Evolutionary conservation across 2,888 invertebrate species (phyloP).

Genomic region (Plagodis dolabraria): DNA sequence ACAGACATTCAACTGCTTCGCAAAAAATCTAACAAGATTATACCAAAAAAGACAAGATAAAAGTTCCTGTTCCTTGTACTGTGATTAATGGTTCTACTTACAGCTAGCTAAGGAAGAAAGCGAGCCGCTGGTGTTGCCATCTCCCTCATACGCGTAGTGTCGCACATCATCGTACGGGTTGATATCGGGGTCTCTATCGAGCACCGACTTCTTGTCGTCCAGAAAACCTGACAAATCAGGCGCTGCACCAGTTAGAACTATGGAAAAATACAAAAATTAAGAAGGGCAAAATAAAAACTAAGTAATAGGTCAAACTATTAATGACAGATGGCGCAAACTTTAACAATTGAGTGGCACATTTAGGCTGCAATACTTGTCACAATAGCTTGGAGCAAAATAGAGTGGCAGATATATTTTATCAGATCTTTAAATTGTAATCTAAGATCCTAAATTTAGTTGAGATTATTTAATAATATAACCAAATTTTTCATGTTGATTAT

Average conservation of each 20-base stretch:
- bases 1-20: too few species aligned
- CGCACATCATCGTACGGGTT: conserved; percentile 98
- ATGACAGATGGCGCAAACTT: too few species aligned
- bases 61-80: neutral
- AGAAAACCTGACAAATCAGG: conserved; percentile 96
- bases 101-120: conserved; percentile 96
- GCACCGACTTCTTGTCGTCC: conserved; percentile 94
- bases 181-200: conserved; percentile 96
- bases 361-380: too few species aligned
- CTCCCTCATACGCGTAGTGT: conserved; percentile 99
- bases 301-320: too few species aligned
- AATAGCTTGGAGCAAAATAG: too few species aligned
- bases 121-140: conserved; percentile 96
- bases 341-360: too few species aligned
- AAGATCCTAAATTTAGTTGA: too few species aligned
- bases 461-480: too few species aligned
- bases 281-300: neutral
- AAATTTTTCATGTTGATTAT: too few species aligned
- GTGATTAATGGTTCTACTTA: conserved; percentile 61
- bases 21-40: too few species aligned
- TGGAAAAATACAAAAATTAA: conserved; percentile 6
- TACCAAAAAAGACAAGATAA: neutral
- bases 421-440: too few species aligned
- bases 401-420: too few species aligned
- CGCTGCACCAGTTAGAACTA: conserved; percentile 72